A percentile compares a stretch with the other conserved stretches of the same genome.
Conservation (phyloP, 2,797 vertebrate genomes). For the Antrozous pallidus region DNA sequence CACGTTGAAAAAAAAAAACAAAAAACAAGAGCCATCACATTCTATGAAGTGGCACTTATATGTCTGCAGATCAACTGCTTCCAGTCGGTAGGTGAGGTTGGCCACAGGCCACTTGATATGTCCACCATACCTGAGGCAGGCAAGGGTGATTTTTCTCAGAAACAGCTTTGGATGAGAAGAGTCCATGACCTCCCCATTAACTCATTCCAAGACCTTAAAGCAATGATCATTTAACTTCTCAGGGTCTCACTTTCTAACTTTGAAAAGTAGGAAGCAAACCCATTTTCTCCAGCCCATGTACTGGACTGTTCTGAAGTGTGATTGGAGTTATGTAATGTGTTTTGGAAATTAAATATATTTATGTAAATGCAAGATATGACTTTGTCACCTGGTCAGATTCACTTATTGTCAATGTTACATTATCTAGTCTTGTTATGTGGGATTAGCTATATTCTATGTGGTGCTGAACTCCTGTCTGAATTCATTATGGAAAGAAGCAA, state of each 20-base stretch:
- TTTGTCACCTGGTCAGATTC: not conserved
- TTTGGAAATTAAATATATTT: not conserved
- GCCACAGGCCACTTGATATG: not conserved
- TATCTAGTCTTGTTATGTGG: not conserved
- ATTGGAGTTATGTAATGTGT: not conserved
- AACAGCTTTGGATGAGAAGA: not conserved
- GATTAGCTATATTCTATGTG: not conserved
- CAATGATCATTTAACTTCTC: not conserved
- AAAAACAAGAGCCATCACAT: not conserved
- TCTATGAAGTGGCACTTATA: not conserved
- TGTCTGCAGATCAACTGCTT: not conserved
- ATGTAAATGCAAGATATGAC: not conserved
- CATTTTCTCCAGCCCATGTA: not conserved
- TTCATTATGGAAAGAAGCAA: not conserved
- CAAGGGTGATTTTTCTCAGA: not conserved
- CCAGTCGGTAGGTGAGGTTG: not conserved
- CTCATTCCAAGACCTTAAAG: not conserved
- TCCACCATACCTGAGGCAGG: not conserved
- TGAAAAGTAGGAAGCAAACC: not conserved
- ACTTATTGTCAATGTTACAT: not conserved
- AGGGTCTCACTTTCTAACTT: not conserved
- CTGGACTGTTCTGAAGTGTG: not conserved
- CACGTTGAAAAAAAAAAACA: not conserved
- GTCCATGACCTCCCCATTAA: not conserved
- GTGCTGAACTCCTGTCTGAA: not conserved